Evolutionary conservation across 2,797 vertebrate genomes (phyloP).

Genomic region (Potorous gilbertii): DNA sequence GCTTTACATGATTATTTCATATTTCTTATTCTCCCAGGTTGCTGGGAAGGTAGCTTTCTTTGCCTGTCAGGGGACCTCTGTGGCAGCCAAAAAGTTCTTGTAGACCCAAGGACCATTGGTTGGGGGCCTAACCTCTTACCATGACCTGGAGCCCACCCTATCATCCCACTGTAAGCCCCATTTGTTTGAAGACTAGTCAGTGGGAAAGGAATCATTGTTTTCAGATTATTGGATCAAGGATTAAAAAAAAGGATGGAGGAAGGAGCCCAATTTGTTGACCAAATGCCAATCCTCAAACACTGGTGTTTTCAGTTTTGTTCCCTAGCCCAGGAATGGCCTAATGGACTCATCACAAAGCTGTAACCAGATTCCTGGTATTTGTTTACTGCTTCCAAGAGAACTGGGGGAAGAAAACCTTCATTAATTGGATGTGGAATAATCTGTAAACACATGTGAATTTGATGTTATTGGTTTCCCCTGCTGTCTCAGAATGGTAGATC

Average conservation of each 20-base stretch:
- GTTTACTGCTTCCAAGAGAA: conserved; percentile 22
- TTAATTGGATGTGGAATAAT: conserved; percentile 43
- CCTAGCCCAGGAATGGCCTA: conserved; percentile 14
- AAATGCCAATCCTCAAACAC: conserved; percentile 40
- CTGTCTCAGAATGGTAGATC: background rate
- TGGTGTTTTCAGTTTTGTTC: conserved; percentile 47
- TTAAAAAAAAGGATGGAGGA: conserved; percentile 34
- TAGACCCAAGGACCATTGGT: conserved; percentile 29
- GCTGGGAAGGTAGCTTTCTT: background rate
- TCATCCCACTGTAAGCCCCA: conserved; percentile 22
- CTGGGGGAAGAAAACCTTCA: conserved; percentile 9
- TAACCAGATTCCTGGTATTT: background rate
- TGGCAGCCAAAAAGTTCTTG: conserved; percentile 63
- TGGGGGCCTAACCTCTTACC: conserved; percentile 44
- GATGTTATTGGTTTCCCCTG: conserved; percentile 34
- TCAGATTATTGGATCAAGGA: conserved; percentile 57
- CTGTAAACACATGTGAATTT: conserved; percentile 53
- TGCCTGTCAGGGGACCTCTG: background rate
- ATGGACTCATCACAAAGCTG: conserved; percentile 26
- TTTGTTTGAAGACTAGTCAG: conserved; percentile 54
- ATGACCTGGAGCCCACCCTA: conserved; percentile 8
- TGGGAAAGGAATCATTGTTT: conserved; percentile 57
- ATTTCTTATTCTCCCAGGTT: background rate
- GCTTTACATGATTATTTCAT: background rate
- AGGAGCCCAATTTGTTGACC: conserved; percentile 51